Percentiles rank a stretch among this genome's conserved stretches.
phyloP scores from a whole-genome alignment of 2,888 invertebrate species.

The Elmis aenea region DNA sequence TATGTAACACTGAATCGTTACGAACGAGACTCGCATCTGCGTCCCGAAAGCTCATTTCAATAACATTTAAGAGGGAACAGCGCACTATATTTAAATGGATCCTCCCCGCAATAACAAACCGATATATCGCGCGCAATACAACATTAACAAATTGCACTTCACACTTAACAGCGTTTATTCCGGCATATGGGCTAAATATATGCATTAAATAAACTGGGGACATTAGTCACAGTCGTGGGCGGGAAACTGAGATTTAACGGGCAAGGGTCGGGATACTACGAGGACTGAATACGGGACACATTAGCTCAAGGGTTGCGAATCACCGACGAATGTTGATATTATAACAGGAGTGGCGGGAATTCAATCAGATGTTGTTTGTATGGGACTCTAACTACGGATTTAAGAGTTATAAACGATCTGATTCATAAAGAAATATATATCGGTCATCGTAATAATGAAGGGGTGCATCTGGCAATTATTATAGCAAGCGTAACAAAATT shows the following conservation, averaged over 20 bases:
- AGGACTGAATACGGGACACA: conserved; percentile 29
- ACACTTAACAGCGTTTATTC: conserved; percentile 41
- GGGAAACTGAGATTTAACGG: conserved; percentile 29
- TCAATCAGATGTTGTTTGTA: conserved; percentile 39
- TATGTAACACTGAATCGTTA: conserved; percentile 36
- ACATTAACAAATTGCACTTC: conserved; percentile 45
- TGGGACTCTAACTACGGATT: no score
- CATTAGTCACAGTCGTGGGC: conserved; percentile 43
- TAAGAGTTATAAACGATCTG: no score
- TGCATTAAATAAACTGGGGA: conserved; percentile 42
- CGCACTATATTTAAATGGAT: conserved; percentile 35
- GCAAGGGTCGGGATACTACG: conserved; percentile 23
- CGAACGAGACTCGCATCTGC: conserved; percentile 39
- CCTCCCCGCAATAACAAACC: conserved; percentile 44
- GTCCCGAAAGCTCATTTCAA: conserved; percentile 31
- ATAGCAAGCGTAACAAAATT: no score
- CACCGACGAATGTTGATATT: conserved; percentile 24
- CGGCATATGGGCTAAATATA: conserved; percentile 46
- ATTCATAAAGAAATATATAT: no score
- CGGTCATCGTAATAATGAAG: no score
- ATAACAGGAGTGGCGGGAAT: conserved; percentile 24
- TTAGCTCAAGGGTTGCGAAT: conserved; percentile 33
- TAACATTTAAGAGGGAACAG: conserved; percentile 32
- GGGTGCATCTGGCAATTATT: no score
- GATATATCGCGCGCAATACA: conserved; percentile 36